These are phyloP conservation scores for Homarus gammarus DNA, from an alignment of 2,888 invertebrate genomes.

Conservation along the genomic window DNA sequence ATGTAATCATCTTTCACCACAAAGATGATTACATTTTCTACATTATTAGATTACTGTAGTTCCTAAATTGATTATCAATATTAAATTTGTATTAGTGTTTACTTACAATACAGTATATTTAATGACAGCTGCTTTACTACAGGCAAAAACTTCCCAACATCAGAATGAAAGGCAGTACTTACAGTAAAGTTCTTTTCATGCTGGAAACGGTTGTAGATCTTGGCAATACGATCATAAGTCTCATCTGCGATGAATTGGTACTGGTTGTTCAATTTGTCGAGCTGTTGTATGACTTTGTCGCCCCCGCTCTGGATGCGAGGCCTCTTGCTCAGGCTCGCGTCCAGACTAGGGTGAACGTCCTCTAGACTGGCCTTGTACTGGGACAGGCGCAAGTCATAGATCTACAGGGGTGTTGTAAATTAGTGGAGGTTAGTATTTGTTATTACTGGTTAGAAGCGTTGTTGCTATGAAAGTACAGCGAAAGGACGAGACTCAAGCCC, in stretches of 20 bases:
- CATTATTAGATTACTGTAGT: no score
- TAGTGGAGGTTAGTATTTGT: constrained; percentile 70
- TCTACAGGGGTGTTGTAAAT: constrained; percentile 82
- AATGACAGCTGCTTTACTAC: neutral
- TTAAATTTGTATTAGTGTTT: no score
- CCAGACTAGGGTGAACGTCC: constrained; percentile 89
- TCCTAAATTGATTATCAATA: no score
- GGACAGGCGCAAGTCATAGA: constrained; percentile 91
- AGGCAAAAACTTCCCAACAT: neutral
- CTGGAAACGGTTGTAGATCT: constrained; percentile 78
- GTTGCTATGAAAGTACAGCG: constrained; percentile 40
- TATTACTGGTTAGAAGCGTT: constrained; percentile 30
- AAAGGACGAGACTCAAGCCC: constrained; percentile 58
- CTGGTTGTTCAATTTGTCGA: constrained; percentile 89
- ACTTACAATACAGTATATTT: neutral
- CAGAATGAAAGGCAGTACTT: constrained; percentile 43
- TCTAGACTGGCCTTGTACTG: constrained; percentile 90
- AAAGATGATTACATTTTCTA: no score
- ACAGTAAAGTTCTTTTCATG: constrained; percentile 74
- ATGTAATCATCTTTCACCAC: no score
- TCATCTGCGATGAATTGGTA: constrained; percentile 82
- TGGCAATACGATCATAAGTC: constrained; percentile 77
- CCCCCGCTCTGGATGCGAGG: constrained; percentile 81
- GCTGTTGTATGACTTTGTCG: constrained; percentile 87
- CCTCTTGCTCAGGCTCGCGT: constrained; percentile 81